phyloP scores from a whole-genome alignment of 2,113 vertebrate genomes.

The Seriola quinqueradiata region DNA sequence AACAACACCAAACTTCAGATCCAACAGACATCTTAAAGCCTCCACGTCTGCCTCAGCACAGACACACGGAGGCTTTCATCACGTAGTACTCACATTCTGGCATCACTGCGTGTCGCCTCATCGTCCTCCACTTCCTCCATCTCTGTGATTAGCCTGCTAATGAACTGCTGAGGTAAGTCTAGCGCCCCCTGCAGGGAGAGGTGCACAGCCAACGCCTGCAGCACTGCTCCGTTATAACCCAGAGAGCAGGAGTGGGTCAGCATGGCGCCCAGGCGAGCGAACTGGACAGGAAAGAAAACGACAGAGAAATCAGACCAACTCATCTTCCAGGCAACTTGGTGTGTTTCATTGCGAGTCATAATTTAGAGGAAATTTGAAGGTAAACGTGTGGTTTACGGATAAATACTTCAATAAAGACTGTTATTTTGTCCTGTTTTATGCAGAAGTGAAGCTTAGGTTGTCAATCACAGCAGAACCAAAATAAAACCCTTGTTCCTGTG shows the following conservation, averaged over 20 bases:
- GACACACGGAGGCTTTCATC: background rate
- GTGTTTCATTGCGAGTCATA: background rate
- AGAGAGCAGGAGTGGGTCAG: constrained; percentile 96
- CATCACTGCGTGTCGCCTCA: constrained; percentile 89
- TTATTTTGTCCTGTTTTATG: no score
- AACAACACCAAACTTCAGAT: background rate
- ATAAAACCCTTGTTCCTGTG: no score
- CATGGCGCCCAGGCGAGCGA: constrained; percentile 90
- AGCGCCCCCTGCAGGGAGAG: constrained; percentile 91
- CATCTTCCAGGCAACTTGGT: background rate
- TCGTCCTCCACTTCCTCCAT: constrained; percentile 94
- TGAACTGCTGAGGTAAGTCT: constrained; percentile 87
- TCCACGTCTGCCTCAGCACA: no score
- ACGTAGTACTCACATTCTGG: constrained; percentile 87
- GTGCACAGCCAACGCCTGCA: constrained; percentile 96
- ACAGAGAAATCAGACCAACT: background rate
- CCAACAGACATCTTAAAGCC: background rate
- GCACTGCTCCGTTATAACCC: constrained; percentile 96
- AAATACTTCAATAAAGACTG: no score
- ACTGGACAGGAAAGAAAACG: constrained; percentile 79
- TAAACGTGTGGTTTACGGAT: background rate
- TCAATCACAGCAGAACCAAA: no score
- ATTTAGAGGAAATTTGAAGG: background rate
- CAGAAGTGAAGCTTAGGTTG: no score
- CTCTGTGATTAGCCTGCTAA: constrained; percentile 91